Percentiles rank a stretch among this genome's conserved stretches.
Evolutionary conservation across 2,888 invertebrate species (phyloP).

Genomic region (Taphrorychus bicolor): DNA sequence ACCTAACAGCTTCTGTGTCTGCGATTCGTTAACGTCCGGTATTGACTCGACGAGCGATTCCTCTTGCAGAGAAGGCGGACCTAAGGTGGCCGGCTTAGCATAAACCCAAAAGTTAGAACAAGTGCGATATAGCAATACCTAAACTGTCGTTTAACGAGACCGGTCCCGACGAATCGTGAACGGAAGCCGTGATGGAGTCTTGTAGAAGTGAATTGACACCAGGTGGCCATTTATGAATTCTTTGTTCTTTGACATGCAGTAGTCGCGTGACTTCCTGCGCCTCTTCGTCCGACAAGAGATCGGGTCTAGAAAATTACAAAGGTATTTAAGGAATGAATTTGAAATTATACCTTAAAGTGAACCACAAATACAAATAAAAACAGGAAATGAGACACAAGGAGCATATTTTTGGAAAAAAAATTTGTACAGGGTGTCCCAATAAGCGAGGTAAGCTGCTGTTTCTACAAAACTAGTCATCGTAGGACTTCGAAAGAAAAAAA

Average conservation of each 20-base stretch:
- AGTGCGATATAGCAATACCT: slow-evolving; percentile 22
- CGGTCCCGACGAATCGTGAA: slow-evolving; percentile 58
- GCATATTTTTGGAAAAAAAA: too few relatives aligned
- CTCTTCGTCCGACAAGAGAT: slow-evolving; percentile 86
- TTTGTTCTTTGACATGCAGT: slow-evolving; percentile 67
- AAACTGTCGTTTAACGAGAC: slow-evolving; percentile 57
- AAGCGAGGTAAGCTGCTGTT: too few relatives aligned
- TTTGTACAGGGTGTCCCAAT: too few relatives aligned
- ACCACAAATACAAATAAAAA: too few relatives aligned
- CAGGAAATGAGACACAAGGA: too few relatives aligned
- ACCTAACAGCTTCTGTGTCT: slow-evolving; percentile 34
- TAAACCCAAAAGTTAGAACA: background rate
- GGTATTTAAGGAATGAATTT: too few relatives aligned
- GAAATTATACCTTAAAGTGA: too few relatives aligned
- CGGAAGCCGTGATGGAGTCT: slow-evolving; percentile 63
- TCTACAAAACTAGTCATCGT: too few relatives aligned
- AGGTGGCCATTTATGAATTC: slow-evolving; percentile 55
- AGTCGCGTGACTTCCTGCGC: slow-evolving; percentile 88
- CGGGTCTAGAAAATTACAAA: slow-evolving; percentile 65
- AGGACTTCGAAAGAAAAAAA: too few relatives aligned
- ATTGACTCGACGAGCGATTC: slow-evolving; percentile 51
- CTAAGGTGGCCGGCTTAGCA: too few relatives aligned
- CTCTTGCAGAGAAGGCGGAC: slow-evolving; percentile 56
- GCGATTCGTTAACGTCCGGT: slow-evolving; percentile 41
- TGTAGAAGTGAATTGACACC: slow-evolving; percentile 58